phyloP scores from a whole-genome alignment of 1,140 invertebrate species.

The Drosophila lini region DNA sequence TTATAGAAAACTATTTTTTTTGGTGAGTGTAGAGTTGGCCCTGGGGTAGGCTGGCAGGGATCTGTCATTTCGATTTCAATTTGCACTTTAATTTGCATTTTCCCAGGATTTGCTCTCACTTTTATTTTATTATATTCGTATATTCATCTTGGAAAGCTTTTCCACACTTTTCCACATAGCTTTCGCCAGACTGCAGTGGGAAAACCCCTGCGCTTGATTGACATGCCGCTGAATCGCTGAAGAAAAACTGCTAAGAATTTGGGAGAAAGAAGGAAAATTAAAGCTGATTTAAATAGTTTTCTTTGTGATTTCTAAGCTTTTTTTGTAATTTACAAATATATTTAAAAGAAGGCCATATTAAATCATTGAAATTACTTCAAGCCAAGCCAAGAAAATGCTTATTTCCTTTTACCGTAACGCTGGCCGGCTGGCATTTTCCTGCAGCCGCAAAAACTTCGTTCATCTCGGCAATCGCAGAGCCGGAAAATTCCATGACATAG shows the following conservation, averaged over 20 bases:
- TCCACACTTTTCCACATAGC: conserved; percentile 16
- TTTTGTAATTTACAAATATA: neutral
- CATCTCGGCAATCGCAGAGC: conserved; percentile 11
- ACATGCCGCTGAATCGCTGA: conserved; percentile 14
- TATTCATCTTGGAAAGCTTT: conserved; percentile 7
- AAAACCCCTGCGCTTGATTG: conserved; percentile 41
- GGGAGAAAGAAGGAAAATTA: neutral
- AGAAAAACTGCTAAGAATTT: neutral
- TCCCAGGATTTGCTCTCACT: conserved; percentile 23
- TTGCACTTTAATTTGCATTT: conserved; percentile 47
- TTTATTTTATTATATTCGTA: conserved; percentile 32
- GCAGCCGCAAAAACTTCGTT: conserved; percentile 21
- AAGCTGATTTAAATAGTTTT: neutral
- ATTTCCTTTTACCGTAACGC: neutral
- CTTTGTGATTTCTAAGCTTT: neutral
- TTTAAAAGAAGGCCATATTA: too few relatives aligned
- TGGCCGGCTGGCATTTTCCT: too few relatives aligned
- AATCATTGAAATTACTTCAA: too few relatives aligned
- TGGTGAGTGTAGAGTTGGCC: too few relatives aligned
- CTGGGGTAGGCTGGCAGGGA: conserved; percentile 21
- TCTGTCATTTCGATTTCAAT: conserved; percentile 46
- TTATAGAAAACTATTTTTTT: too few relatives aligned
- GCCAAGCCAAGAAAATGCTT: neutral
- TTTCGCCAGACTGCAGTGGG: conserved; percentile 7
- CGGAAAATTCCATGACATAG: conserved; percentile 25